phyloP scores from a whole-genome alignment of 2,888 invertebrate genomes.

The Ischnus inquisitorius region DNA sequence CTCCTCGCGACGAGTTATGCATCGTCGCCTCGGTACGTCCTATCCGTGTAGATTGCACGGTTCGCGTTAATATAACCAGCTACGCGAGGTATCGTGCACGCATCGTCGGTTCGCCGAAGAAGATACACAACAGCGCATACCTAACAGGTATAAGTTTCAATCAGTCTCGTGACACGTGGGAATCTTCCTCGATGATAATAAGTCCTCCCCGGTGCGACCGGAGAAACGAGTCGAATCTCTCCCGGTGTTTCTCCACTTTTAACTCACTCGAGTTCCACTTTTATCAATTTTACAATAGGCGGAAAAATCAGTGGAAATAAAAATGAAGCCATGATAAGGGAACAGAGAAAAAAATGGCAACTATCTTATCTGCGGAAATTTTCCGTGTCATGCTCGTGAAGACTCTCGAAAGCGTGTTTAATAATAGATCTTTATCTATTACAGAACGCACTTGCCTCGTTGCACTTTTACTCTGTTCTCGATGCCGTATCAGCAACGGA shows the following conservation, averaged over 20 bases:
- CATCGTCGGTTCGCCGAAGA: constrained; percentile 35
- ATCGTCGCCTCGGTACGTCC: constrained; percentile 49
- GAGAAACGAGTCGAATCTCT: constrained; percentile 27
- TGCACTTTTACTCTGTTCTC: constrained; percentile 26
- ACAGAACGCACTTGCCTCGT: constrained; percentile 17
- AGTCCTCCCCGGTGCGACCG: constrained; percentile 7
- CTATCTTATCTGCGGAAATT: constrained; percentile 46
- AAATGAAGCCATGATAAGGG: background rate
- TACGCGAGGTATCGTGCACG: constrained; percentile 36
- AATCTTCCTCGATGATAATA: constrained; percentile 50
- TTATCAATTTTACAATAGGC: background rate
- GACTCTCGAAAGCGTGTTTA: constrained; percentile 16
- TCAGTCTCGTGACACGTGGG: constrained; percentile 58
- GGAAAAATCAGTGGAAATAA: background rate
- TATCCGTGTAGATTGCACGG: constrained; percentile 38
- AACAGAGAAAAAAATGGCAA: constrained; percentile 1
- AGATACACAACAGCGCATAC: constrained; percentile 1
- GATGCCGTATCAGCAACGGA: constrained; percentile 10
- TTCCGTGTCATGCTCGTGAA: constrained; percentile 16
- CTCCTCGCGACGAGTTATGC: background rate
- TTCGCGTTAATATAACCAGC: constrained; percentile 33
- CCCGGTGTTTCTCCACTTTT: constrained; percentile 3
- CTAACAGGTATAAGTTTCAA: constrained; percentile 52
- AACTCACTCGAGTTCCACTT: background rate
- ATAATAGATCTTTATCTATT: constrained; percentile 53